Conservation (phyloP, 2,888 invertebrate species). For the Thalpophila matura region DNA sequence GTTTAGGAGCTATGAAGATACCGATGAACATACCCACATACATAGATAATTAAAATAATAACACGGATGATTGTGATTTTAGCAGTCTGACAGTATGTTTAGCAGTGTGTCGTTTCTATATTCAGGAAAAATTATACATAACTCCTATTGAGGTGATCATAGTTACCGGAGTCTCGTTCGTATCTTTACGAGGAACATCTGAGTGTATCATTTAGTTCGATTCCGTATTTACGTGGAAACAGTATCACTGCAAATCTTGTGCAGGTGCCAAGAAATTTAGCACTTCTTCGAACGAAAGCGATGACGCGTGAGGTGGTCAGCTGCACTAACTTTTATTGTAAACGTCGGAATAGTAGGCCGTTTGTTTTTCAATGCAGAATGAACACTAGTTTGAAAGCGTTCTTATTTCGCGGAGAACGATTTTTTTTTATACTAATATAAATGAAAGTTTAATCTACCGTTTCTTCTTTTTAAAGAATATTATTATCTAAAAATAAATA, state of each 20-base stretch:
- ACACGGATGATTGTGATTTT: too few relatives aligned
- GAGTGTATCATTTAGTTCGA: not conserved
- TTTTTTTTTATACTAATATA: constrained; percentile 1
- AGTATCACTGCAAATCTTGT: constrained; percentile 3
- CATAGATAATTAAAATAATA: too few relatives aligned
- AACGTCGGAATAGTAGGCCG: constrained; percentile 21
- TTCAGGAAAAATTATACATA: too few relatives aligned
- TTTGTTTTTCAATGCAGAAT: constrained; percentile 35
- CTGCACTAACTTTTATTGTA: constrained; percentile 23
- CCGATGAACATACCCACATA: too few relatives aligned
- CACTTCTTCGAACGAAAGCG: constrained; percentile 23
- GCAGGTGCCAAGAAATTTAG: constrained; percentile 43
- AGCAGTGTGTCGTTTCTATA: too few relatives aligned
- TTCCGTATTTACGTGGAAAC: constrained; percentile 5
- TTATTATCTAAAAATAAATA: too few relatives aligned
- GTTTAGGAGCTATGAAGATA: too few relatives aligned
- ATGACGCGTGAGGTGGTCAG: constrained; percentile 16
- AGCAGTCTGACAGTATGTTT: too few relatives aligned
- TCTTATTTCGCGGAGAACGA: constrained; percentile 22
- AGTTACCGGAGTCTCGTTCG: too few relatives aligned
- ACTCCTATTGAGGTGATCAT: too few relatives aligned
- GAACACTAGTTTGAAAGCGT: constrained; percentile 34
- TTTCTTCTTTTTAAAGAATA: too few relatives aligned
- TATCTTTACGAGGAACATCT: too few relatives aligned
- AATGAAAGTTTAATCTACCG: constrained; percentile 8